Base-by-base conservation (phyloP, 2,888 invertebrate species). In the Sinotaia quadrata region DNA sequence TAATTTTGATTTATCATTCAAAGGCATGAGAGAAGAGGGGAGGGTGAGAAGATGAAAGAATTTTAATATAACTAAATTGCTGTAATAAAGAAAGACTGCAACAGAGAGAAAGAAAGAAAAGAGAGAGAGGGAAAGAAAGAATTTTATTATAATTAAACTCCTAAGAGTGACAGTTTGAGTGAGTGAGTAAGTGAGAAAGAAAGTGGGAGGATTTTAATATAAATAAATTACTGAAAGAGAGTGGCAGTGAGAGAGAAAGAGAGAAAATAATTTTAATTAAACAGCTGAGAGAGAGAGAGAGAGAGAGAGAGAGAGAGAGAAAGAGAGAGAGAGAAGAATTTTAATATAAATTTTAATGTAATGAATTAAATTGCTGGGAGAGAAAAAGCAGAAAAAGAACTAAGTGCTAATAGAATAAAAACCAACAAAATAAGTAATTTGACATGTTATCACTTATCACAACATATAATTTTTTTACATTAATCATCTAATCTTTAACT, bases 61-160 rank as follows among this genome's bases (percentile, higher is more conserved):
- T n/a, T n/a, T n/a, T n/a, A n/a, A n/a, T n/a, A n/a, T n/a, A n/a
- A n/a, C n/a, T n/a, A n/a, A n/a, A n/a, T n/a, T n/a, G n/a, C 44
- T n/a, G n/a, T 15, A 44, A 44, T 2, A 44, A 18, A n/a, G n/a
- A 49, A 15, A 49, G 49, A 56, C 18, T n/a, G 29, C 31, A 18
- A 31, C 33, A 31, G 56, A 56, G 27, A 52, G 27, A 15, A 27
- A 21, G 24, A 24, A 27, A 24, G 56, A 33, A 34, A 34, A 31
- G 56, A 56, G 56, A 56, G 56, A 56, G 56, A 56, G 56, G 27
- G 56, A 56, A 34, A 56, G 56, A 56, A 34, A 56, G 56, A 33
- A 34, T 12, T 7, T n/a, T n/a, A n/a, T n/a, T n/a, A n/a, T n/a
- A n/a, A n/a, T n/a, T n/a, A n/a, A n/a, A n/a, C n/a, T n/a, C 24